phyloP scores from a whole-genome alignment of 2,113 vertebrate genomes.

The Megaceryle torquata region DNA sequence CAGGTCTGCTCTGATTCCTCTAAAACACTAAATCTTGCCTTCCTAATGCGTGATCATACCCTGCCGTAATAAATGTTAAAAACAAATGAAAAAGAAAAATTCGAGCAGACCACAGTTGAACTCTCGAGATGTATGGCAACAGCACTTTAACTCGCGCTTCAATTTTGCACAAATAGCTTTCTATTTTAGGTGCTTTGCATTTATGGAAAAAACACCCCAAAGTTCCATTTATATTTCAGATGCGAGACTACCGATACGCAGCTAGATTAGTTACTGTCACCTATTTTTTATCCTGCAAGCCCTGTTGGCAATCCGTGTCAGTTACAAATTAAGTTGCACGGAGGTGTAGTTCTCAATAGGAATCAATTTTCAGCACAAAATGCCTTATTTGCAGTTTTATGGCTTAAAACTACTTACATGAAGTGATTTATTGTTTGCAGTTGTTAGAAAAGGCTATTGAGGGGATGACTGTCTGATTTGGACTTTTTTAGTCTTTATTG shows the following conservation, averaged over 20 bases:
- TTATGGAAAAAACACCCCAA: not conserved
- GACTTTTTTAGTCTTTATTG: not conserved
- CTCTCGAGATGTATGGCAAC: not conserved
- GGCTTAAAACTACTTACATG: conserved; percentile 29
- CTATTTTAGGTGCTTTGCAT: conserved; percentile 7
- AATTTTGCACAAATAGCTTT: conserved; percentile 23
- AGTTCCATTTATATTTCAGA: conserved; percentile 2
- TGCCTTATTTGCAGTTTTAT: conserved; percentile 62
- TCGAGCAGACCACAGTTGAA: not conserved
- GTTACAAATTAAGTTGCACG: conserved; percentile 33
- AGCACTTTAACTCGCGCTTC: not conserved
- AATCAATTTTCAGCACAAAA: conserved; percentile 55
- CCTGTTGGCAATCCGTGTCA: not conserved
- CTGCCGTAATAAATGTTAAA: conserved; percentile 8
- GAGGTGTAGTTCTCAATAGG: conserved; percentile 29
- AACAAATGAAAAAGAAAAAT: conserved; percentile 5
- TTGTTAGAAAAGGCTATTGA: not conserved
- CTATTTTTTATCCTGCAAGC: not conserved
- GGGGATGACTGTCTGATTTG: not conserved
- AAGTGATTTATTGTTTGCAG: conserved; percentile 32
- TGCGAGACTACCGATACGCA: not conserved
- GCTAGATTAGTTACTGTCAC: conserved; percentile 14
- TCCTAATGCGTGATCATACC: not conserved
- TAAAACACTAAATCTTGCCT: not conserved
- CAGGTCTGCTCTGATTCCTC: not conserved